These are phyloP conservation scores for Athene cunicularia DNA, from an alignment of 2,113 vertebrate species.

Conservation along the genomic window DNA sequence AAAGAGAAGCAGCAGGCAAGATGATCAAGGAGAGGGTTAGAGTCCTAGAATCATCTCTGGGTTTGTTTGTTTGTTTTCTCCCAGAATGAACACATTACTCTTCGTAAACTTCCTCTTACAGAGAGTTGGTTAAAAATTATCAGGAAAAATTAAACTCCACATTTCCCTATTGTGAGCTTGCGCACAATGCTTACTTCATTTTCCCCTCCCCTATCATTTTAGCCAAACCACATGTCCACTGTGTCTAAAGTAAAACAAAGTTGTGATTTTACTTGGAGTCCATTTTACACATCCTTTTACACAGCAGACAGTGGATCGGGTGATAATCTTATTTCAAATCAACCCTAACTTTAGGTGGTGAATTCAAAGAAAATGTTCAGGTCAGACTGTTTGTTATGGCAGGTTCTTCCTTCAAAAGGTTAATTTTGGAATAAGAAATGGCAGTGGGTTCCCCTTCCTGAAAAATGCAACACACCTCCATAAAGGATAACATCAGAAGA, in stretches of 20 bases:
- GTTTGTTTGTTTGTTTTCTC: background rate
- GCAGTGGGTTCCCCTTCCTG: rapidly evolving
- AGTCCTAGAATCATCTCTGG: background rate
- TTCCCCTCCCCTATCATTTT: background rate
- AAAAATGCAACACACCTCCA: background rate
- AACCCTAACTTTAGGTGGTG: background rate
- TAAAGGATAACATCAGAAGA: background rate
- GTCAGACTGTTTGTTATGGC: rapidly evolving
- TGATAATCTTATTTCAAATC: background rate
- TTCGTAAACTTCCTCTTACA: background rate
- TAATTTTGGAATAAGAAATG: background rate
- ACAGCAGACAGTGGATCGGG: rapidly evolving
- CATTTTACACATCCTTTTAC: background rate
- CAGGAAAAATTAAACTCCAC: background rate
- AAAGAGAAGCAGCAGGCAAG: background rate
- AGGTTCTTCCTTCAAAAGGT: background rate
- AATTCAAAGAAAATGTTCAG: background rate
- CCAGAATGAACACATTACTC: background rate
- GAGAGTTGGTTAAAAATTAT: background rate
- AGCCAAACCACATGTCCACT: background rate
- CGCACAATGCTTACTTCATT: background rate
- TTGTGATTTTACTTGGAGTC: background rate
- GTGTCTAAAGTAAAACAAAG: background rate
- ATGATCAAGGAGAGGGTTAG: background rate
- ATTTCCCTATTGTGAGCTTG: background rate